A percentile compares a stretch with the other conserved stretches of the same genome.
phyloP scores from a whole-genome alignment of 1,140 invertebrate genomes.

The Zaprionus ghesquierei region DNA sequence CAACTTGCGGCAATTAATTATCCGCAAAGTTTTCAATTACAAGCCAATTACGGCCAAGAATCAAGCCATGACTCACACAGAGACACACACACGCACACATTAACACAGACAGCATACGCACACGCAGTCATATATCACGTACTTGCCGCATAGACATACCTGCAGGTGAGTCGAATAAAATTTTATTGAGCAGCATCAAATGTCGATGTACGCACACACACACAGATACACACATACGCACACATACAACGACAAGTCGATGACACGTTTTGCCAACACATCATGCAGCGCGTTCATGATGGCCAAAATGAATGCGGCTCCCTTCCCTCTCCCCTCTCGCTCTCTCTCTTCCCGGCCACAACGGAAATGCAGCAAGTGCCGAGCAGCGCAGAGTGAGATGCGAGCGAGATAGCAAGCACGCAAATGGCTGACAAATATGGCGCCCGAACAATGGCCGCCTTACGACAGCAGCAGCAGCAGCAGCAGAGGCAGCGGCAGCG shows the following conservation, averaged over 20 bases:
- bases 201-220: not conserved
- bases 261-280: conserved; percentile 77
- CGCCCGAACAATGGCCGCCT: conserved; percentile 31
- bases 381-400: not conserved
- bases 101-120: not conserved
- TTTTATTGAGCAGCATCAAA: conserved; percentile 55
- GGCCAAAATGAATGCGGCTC: conserved; percentile 56
- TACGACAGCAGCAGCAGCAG: not conserved
- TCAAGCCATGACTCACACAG: conserved; percentile 25
- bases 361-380: conserved; percentile 47
- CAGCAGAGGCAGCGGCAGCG: conserved; percentile 2
- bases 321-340: no score
- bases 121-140: conserved; percentile 9
- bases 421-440: conserved; percentile 66
- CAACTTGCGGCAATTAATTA: conserved; percentile 75
- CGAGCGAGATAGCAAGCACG: conserved; percentile 7
- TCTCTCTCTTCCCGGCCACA: no score
- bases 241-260: conserved; percentile 10
- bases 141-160: not conserved
- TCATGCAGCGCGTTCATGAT: conserved; percentile 56
- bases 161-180: conserved; percentile 36
- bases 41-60: conserved; percentile 63
- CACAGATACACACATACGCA: not conserved
- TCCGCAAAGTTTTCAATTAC: conserved; percentile 77
- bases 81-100: not conserved